Conservation (phyloP, 2,888 invertebrate species). For the Agriopis marginaria region DNA sequence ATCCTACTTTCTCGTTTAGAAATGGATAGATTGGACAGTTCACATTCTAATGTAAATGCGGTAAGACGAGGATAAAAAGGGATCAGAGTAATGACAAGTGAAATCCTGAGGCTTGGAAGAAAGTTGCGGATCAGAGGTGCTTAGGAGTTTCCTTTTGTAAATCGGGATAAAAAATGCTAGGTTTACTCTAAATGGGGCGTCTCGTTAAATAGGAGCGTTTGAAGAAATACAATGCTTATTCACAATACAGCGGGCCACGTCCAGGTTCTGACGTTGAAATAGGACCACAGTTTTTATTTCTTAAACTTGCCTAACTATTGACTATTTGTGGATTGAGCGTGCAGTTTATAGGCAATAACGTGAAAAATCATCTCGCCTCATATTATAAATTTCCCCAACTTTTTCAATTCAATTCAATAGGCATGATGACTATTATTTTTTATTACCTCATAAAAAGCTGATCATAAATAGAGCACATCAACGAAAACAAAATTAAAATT, state of each 20-base stretch:
- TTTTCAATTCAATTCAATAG: no score
- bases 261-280: not conserved
- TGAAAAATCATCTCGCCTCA: no score
- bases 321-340: no score
- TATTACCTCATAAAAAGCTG: no score
- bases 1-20: conserved; percentile 3
- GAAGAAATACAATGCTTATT: not conserved
- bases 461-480: no score
- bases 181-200: conserved; percentile 4
- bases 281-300: no score
- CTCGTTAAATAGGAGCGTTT: conserved; percentile 14
- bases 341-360: no score
- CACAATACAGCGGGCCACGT: not conserved
- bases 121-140: conserved; percentile 34
- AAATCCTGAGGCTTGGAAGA: conserved; percentile 25
- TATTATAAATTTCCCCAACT: no score
- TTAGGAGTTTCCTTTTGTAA: conserved; percentile 32
- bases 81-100: conserved; percentile 36
- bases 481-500: no score
- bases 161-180: conserved; percentile 21
- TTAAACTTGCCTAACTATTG: no score
- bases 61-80: conserved; percentile 19
- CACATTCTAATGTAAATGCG: conserved; percentile 19
- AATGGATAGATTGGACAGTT: conserved; percentile 9
- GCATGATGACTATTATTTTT: no score